These are phyloP conservation scores for Cygnus atratus DNA, from an alignment of 2,113 vertebrate species.

Conservation along the genomic window DNA sequence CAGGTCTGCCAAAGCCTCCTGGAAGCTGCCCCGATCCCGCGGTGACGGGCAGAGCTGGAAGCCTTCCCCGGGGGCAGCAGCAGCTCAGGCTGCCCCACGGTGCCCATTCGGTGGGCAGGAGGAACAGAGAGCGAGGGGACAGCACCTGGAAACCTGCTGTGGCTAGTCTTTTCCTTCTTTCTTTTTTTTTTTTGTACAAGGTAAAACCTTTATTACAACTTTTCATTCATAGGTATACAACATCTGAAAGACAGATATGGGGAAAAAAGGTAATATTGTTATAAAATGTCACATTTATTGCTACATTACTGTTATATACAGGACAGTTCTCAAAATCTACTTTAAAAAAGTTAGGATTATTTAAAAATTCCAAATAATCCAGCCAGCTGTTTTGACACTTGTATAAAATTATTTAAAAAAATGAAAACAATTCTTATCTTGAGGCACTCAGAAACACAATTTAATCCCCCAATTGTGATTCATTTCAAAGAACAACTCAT, in stretches of 20 bases:
- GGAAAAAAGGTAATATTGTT: conserved; percentile 84
- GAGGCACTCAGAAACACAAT: conserved; percentile 81
- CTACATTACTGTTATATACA: conserved; percentile 97
- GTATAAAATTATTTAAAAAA: conserved; percentile 79
- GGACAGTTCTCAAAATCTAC: conserved; percentile 88
- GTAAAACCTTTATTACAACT: conserved; percentile 64
- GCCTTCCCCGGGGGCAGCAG: accelerated
- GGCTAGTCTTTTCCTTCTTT: not conserved
- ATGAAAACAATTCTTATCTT: conserved; percentile 70
- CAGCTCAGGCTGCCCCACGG: not conserved
- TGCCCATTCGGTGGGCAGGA: accelerated
- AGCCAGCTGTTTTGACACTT: conserved; percentile 81
- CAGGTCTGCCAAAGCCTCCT: accelerated
- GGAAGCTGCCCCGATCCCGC: not conserved
- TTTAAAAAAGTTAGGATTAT: conserved; percentile 85
- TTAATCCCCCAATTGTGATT: conserved; percentile 64
- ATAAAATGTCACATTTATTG: conserved; percentile 97
- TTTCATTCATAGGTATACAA: conserved; percentile 79
- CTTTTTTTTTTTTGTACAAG: conserved; percentile 23
- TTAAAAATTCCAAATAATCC: conserved; percentile 82
- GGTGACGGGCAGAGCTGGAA: not conserved
- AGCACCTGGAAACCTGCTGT: not conserved
- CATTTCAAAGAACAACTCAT: conserved; percentile 55
- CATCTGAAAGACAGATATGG: conserved; percentile 85
- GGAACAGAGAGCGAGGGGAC: not conserved